Conservation (phyloP, 2,797 vertebrate genomes). For the Dendrocincla fuliginosa region DNA sequence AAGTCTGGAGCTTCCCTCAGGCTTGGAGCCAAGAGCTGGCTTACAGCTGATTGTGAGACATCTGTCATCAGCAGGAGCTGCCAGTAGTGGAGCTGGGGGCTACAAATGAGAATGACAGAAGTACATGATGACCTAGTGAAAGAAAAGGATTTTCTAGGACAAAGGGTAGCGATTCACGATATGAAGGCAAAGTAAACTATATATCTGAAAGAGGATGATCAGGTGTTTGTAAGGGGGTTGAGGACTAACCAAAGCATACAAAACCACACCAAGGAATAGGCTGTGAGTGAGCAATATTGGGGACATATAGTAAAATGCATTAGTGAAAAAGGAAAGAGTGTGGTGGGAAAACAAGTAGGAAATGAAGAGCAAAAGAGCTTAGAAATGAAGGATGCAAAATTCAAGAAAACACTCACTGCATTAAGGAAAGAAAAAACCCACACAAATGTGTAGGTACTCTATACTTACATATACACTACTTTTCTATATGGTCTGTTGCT, state of each 20-base stretch:
- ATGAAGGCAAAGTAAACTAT: neutral
- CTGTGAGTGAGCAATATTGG: neutral
- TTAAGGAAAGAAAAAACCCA: neutral
- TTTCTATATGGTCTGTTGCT: neutral
- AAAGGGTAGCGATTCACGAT: neutral
- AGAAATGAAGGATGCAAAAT: neutral
- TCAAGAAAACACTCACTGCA: neutral
- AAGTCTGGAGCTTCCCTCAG: conserved; percentile 22
- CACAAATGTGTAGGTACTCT: neutral
- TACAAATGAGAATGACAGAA: conserved; percentile 46
- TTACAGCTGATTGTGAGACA: conserved; percentile 53
- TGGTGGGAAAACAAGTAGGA: neutral
- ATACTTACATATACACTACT: neutral
- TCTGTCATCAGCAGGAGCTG: conserved; percentile 62
- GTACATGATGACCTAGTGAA: conserved; percentile 51
- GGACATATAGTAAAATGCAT: neutral
- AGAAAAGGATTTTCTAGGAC: conserved; percentile 32
- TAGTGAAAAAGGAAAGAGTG: neutral
- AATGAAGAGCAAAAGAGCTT: neutral
- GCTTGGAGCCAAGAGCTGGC: conserved; percentile 48
- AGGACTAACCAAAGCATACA: neutral
- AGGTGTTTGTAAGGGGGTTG: neutral
- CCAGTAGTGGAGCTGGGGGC: conserved; percentile 40
- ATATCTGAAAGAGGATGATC: neutral
- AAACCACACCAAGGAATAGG: neutral